Base-by-base conservation (phyloP, 2,113 vertebrate genomes). In the Mellivora capensis region DNA sequence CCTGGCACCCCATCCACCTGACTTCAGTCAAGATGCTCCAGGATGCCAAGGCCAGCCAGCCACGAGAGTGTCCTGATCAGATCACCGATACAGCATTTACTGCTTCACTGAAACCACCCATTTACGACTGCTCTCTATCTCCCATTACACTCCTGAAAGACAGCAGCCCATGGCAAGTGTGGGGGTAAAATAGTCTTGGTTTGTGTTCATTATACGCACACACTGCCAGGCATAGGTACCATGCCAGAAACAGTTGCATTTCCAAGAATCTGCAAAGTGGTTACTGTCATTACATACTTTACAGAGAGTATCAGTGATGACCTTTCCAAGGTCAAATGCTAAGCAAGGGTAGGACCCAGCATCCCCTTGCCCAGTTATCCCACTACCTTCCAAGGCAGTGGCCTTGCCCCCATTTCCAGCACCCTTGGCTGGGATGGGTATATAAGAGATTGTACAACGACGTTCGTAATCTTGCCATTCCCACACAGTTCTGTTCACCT, bases 121-220 rank as follows among this genome's bases (percentile, higher is more conserved):
- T 42, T 39, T 39, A n/a, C 4, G 2, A 79, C 31, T 39, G 39
- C 3, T 2, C 54, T 34, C 17, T 62, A 39, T 14, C 27, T 83
- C 34, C 31, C 4, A 0, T 37, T 11, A 31, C 9, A 29, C 10
- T 69, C 49, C 34, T 62, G 82, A 42, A 25, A 79, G 90, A 72
- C n/a, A 21, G 84, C 31, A 62, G 31, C 67, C 72, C 21, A 0
- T 29, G 21, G 17, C 42, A 34, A 21, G 15, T 52, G 10, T 64
- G 14, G 21, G 2, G 27, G 5, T 83, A 3, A 31, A 7, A 14
- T 31, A 52, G 34, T 27, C 49, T 42, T 47, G 17, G 13, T 12
- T 42, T 23, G 2, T 7, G 54, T 39, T 10, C 1, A 0, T 7
- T 72, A 31, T 44, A 3, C 34, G 39, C 29, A 2, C 0, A 2